A percentile compares a stretch with the other conserved stretches of the same genome.
Conservation (phyloP, 2,797 vertebrate species). For the Furcifer pardalis region DNA sequence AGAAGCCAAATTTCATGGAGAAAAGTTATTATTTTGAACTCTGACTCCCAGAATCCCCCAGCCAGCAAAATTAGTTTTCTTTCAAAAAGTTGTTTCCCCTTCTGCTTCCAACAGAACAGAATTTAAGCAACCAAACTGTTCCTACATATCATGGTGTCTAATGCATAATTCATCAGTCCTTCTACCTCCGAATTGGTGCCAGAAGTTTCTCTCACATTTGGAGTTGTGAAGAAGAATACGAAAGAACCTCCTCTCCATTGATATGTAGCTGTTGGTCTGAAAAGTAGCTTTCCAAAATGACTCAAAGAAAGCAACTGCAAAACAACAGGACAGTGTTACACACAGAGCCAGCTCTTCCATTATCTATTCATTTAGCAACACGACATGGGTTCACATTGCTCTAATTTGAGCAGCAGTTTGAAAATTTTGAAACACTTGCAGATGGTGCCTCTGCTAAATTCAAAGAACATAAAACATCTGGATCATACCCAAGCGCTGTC, state of each 20-base stretch:
- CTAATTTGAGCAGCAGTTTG: neutral
- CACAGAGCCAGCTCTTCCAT: neutral
- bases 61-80: constrained; percentile 1
- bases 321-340: neutral
- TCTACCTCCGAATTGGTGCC: constrained; percentile 49
- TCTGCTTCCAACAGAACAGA: constrained; percentile 6
- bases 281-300: constrained; percentile 50
- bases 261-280: constrained; percentile 64
- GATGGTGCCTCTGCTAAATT: neutral
- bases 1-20: too few species aligned
- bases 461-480: neutral
- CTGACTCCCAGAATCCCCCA: too few species aligned
- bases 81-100: neutral
- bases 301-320: neutral
- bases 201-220: constrained; percentile 44
- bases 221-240: constrained; percentile 45
- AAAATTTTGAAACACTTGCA: neutral
- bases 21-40: too few species aligned
- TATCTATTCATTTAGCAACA: too few species aligned
- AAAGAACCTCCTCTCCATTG: constrained; percentile 35
- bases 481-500: neutral
- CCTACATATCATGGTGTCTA: constrained; percentile 49
- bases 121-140: constrained; percentile 52
- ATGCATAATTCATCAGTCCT: constrained; percentile 61
- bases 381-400: neutral